Evolutionary conservation across 35 echinoderm and acorn worm species (phyloP).

Genomic region (Eucidaris tribuloides): DNA sequence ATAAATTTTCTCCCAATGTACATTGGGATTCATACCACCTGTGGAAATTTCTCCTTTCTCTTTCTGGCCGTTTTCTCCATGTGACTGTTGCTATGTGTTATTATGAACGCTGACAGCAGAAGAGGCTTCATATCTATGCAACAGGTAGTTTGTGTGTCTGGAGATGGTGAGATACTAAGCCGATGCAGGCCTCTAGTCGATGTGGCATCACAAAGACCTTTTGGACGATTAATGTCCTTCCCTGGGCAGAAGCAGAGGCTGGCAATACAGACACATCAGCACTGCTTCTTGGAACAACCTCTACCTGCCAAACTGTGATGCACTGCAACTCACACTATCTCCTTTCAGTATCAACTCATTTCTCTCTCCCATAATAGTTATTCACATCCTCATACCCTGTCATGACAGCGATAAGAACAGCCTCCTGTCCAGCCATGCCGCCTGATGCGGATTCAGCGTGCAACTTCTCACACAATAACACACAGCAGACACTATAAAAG

Average conservation of each 20-base stretch:
- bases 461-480: conserved; percentile 79
- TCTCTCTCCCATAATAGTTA: not conserved
- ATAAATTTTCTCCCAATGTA: not conserved
- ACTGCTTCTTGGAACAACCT: not conserved
- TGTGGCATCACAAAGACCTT: conserved; percentile 21
- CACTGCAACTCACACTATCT: not conserved
- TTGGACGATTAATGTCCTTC: conserved; percentile 2
- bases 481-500: conserved; percentile 91
- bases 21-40: not conserved
- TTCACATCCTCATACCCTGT: conserved; percentile 41
- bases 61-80: too few species aligned
- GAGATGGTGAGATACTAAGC: too few species aligned
- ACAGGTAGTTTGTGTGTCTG: too few species aligned
- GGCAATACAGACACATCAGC: not conserved
- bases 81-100: too few species aligned
- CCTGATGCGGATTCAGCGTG: conserved; percentile 84
- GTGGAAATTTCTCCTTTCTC: not conserved
- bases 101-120: too few species aligned
- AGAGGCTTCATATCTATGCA: too few species aligned
- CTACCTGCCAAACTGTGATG: not conserved
- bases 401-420: conserved; percentile 78
- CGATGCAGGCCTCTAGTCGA: too few species aligned
- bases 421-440: conserved; percentile 85
- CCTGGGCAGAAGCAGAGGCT: not conserved
- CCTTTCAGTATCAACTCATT: not conserved